phyloP scores from a whole-genome alignment of 2,888 invertebrate species.

The Zeuzera pyrina region DNA sequence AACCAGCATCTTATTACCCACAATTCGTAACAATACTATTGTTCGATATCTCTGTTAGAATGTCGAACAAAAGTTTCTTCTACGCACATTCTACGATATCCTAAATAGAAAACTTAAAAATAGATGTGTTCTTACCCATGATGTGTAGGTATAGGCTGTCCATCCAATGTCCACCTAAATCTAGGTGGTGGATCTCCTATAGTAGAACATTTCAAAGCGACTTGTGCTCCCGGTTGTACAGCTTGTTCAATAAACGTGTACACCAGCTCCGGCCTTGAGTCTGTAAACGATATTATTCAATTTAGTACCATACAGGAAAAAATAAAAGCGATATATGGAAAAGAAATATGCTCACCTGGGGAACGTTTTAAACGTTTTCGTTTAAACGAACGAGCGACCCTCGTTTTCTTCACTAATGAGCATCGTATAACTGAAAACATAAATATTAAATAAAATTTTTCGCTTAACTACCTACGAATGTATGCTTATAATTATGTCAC shows the following conservation, averaged over 20 bases:
- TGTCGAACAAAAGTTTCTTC: too few relatives aligned
- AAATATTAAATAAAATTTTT: conserved; percentile 24
- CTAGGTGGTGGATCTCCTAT: conserved; percentile 88
- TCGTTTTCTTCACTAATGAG: conserved; percentile 48
- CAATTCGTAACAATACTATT: too few relatives aligned
- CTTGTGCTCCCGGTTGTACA: conserved; percentile 78
- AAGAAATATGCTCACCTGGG: conserved; percentile 41
- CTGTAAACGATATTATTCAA: conserved; percentile 46
- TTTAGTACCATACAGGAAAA: conserved; percentile 8
- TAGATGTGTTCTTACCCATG: conserved; percentile 42
- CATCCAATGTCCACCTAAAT: conserved; percentile 59
- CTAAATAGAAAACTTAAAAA: too few relatives aligned
- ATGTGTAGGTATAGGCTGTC: conserved; percentile 56
- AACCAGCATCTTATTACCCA: too few relatives aligned
- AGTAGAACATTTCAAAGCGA: conserved; percentile 89
- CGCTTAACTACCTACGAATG: conserved; percentile 11
- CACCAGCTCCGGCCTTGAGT: conserved; percentile 85
- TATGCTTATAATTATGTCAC: background rate
- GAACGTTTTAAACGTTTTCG: conserved; percentile 57
- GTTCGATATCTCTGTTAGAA: too few relatives aligned
- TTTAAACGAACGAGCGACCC: conserved; percentile 38
- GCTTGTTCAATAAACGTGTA: conserved; percentile 88
- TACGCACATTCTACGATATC: too few relatives aligned
- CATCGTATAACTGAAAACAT: conserved; percentile 49
- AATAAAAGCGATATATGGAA: conserved; percentile 8